Conservation (phyloP, 2,888 invertebrate species). For the Diadegma fenestrale region DNA sequence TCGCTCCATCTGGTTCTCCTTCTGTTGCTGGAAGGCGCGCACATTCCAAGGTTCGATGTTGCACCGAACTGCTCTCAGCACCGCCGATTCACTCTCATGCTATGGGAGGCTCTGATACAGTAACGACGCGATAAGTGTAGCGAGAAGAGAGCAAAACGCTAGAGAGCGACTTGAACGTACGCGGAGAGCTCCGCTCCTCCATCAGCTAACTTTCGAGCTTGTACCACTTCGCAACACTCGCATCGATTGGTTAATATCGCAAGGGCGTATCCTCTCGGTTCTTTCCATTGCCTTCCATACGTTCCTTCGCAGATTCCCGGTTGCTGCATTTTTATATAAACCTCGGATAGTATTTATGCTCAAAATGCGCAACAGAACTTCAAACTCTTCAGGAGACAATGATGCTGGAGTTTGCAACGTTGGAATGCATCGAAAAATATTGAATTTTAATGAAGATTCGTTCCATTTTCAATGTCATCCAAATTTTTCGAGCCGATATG, state of each 20-base stretch:
- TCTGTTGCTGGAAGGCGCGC: slow-evolving; percentile 60
- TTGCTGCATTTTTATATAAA: background rate
- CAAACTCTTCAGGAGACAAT: slow-evolving; percentile 52
- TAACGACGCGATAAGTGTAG: slow-evolving; percentile 76
- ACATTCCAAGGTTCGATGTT: slow-evolving; percentile 68
- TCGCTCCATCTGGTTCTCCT: slow-evolving; percentile 14
- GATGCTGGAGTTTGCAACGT: no score
- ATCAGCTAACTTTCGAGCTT: slow-evolving; percentile 18
- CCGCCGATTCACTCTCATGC: slow-evolving; percentile 29
- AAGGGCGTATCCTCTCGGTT: background rate
- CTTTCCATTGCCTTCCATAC: background rate
- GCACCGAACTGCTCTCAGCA: slow-evolving; percentile 54
- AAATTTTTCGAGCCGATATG: no score
- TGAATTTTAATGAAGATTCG: no score
- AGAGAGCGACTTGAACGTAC: slow-evolving; percentile 23
- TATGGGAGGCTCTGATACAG: slow-evolving; percentile 67
- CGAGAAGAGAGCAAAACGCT: slow-evolving; percentile 56
- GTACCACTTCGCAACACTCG: slow-evolving; percentile 14
- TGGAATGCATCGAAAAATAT: no score
- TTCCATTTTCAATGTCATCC: no score
- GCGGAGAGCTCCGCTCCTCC: slow-evolving; percentile 37
- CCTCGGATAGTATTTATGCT: background rate
- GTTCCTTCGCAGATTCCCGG: background rate
- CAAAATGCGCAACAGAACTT: slow-evolving; percentile 29
- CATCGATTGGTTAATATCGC: slow-evolving; percentile 14